Conservation (phyloP, 2,113 vertebrate genomes). For the Spea multiplicata region DNA sequence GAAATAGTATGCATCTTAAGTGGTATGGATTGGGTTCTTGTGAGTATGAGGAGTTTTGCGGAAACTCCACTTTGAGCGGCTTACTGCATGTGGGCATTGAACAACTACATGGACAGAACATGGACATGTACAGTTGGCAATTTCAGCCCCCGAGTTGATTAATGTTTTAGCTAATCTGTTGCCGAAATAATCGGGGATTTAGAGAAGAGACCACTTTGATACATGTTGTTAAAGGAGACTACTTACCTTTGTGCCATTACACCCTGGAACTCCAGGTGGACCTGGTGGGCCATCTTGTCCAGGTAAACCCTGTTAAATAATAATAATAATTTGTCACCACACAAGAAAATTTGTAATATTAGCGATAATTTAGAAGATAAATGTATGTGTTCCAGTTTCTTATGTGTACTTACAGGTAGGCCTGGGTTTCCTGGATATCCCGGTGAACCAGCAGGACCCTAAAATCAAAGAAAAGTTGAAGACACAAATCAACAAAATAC, state of each 20-base stretch:
- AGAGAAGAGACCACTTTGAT: too few relatives aligned
- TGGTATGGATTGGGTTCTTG: too few relatives aligned
- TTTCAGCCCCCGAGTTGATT: too few relatives aligned
- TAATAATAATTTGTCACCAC: constrained; percentile 1
- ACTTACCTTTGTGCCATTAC: constrained; percentile 94
- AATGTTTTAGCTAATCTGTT: too few relatives aligned
- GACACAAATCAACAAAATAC: too few relatives aligned
- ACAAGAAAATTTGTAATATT: neutral
- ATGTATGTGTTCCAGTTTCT: neutral
- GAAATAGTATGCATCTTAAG: too few relatives aligned
- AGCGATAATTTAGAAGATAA: neutral
- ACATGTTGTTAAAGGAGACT: neutral
- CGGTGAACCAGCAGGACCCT: constrained; percentile 83
- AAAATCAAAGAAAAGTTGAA: constrained; percentile 50
- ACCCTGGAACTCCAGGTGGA: constrained; percentile 87
- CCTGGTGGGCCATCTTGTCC: constrained; percentile 92
- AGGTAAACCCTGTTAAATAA: constrained; percentile 80
- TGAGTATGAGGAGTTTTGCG: too few relatives aligned
- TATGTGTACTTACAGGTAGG: constrained; percentile 79
- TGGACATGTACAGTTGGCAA: too few relatives aligned
- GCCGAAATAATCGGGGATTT: too few relatives aligned
- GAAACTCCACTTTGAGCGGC: too few relatives aligned
- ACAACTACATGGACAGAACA: too few relatives aligned
- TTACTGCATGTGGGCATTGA: too few relatives aligned
- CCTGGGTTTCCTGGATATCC: constrained; percentile 94